Base-by-base conservation (phyloP, 2,888 invertebrate genomes). In the Heliconius ismenius region DNA sequence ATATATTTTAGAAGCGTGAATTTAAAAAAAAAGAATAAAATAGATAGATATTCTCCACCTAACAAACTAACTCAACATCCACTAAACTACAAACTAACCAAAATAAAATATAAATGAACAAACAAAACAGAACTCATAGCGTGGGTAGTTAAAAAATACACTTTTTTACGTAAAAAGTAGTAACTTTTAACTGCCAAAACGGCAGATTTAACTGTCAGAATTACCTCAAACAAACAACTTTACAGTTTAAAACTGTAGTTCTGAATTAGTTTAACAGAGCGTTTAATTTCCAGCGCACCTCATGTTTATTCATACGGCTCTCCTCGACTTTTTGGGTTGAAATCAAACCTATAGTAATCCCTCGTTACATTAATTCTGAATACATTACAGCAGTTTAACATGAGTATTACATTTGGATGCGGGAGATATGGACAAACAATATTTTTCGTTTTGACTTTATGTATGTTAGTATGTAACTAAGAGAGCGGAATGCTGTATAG, bases 261-360 rank as follows among this genome's bases (percentile, higher is more conserved):
- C 58, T 28, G 76, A 76, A 73, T 76, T 73, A 78, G 63, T 73
- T 76, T 39, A 63, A 75, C 75, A 64, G 73, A 64, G 63, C 73
- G 73, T 76, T 76, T 73, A 76, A 78, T 76, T 78, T 76, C 26
- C 73, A 63, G 39, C 73, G 74, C 64, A 69, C 28, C 73, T 76
- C 78, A 78, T 78, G 78, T 78, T 75, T 78, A 78, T 78, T 78
- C 76, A 78, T 76, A 64, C 69, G 76, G 73, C 63, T 78, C 64
- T 60, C 54, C 73, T 43, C 73, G 78, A 78, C 76, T 76, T 78
- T 78, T 78, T 75, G 76, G 75, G 73, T 76, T 43, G 64, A 76
- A 78, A 73, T 76, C 69, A 58, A 60, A 60, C 64, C 26, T 39
- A 58, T 64, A 54, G 78, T 78, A 74, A 76, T 76, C 73, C 78